phyloP scores from a whole-genome alignment of 2,113 vertebrate species.

The Percina caprodes region DNA sequence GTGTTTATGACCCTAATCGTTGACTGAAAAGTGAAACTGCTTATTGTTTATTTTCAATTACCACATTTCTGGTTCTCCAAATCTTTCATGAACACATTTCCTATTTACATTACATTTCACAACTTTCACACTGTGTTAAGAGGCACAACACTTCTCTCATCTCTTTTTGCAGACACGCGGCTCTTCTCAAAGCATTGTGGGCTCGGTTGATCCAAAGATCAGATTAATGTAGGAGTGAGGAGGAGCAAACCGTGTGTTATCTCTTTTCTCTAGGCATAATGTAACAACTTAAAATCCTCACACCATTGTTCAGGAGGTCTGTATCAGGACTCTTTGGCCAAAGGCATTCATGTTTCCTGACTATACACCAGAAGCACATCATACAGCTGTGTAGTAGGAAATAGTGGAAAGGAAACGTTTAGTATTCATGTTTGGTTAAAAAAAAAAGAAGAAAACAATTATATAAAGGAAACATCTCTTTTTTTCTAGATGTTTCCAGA shows the following conservation, averaged over 20 bases:
- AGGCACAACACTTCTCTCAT: neutral
- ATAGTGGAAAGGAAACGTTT: neutral
- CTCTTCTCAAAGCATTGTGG: neutral
- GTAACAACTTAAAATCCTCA: slow-evolving; percentile 18
- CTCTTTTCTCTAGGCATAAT: slow-evolving; percentile 41
- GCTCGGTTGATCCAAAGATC: slow-evolving; percentile 21
- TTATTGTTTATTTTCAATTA: neutral
- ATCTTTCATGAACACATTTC: neutral
- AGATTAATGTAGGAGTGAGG: slow-evolving; percentile 13
- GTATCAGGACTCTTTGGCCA: slow-evolving; percentile 5
- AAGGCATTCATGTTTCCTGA: slow-evolving; percentile 5
- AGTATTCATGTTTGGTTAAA: slow-evolving; percentile 8
- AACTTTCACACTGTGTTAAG: neutral
- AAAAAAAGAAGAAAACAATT: neutral
- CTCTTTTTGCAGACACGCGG: neutral
- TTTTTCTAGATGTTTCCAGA: slow-evolving; percentile 31
- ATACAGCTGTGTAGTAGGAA: neutral
- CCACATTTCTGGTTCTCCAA: neutral
- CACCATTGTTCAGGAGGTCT: slow-evolving; percentile 27
- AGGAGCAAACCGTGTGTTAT: slow-evolving; percentile 37
- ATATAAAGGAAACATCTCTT: neutral
- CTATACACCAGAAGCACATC: neutral
- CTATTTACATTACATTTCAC: neutral
- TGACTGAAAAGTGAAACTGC: neutral
- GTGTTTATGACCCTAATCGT: neutral